Evolutionary conservation across 2,888 invertebrate species (phyloP).

Genomic region (Eledone cirrhosa): DNA sequence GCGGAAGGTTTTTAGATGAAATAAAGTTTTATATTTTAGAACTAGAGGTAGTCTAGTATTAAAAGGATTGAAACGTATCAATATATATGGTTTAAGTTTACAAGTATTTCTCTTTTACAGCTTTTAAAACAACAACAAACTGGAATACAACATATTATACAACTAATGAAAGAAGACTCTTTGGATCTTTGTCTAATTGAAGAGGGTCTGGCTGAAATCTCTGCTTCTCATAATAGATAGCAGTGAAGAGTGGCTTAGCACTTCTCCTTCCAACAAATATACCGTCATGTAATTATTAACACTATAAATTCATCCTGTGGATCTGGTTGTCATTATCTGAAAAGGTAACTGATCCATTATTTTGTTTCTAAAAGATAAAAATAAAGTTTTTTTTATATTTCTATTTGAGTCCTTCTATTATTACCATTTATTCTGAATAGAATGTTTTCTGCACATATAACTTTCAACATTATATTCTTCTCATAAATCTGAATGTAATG

Average conservation of each 20-base stretch:
- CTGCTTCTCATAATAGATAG: slow-evolving; percentile 34
- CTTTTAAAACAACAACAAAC: slow-evolving; percentile 87
- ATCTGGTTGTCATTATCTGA: not conserved
- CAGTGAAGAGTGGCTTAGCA: not conserved
- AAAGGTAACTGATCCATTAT: not conserved
- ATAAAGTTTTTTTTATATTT: no score
- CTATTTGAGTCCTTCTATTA: no score
- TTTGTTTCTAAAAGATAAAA: not conserved
- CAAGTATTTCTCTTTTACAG: slow-evolving; percentile 64
- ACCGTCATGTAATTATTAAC: slow-evolving; percentile 34
- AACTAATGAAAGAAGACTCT: slow-evolving; percentile 83
- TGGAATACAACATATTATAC: slow-evolving; percentile 85
- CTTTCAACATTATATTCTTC: no score
- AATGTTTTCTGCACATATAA: no score
- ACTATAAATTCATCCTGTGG: not conserved
- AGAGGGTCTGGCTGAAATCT: slow-evolving; percentile 47
- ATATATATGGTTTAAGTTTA: no score
- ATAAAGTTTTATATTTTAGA: no score
- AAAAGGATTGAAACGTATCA: no score
- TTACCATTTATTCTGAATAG: no score
- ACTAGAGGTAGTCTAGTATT: no score
- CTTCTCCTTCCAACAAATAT: slow-evolving; percentile 20
- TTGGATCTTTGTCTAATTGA: slow-evolving; percentile 72
- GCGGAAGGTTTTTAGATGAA: no score
- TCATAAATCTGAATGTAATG: no score